phyloP scores from a whole-genome alignment of 2,113 vertebrate species.

The Dipodomys spectabilis region DNA sequence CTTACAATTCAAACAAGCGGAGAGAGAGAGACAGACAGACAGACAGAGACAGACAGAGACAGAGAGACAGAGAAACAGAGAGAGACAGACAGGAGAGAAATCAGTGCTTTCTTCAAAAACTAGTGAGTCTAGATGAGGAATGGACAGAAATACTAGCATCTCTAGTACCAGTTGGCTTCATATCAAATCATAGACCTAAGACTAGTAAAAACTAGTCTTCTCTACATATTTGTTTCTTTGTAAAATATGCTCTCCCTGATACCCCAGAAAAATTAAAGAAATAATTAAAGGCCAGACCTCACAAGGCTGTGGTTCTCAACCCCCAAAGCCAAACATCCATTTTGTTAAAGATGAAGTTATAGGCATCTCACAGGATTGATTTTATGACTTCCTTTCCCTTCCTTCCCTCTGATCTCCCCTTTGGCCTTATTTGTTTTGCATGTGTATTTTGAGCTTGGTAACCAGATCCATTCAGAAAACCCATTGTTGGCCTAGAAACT shows the following conservation, averaged over 20 bases:
- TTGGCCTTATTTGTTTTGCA: not conserved
- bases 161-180: not conserved
- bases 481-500: conserved; percentile 42
- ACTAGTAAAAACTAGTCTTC: not conserved
- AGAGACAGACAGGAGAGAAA: not conserved
- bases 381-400: not conserved
- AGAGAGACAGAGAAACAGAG: not conserved
- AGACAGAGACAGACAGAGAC: no score
- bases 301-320: not conserved
- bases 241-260: not conserved
- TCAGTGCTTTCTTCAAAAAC: not conserved
- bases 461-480: conserved; percentile 36
- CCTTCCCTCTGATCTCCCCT: not conserved
- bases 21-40: not conserved
- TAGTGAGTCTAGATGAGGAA: not conserved
- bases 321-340: not conserved
- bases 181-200: not conserved
- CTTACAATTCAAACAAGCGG: not conserved
- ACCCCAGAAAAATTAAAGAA: not conserved
- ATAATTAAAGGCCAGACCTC: not conserved
- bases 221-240: not conserved
- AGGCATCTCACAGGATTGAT: not conserved
- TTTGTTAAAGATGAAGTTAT: conserved; percentile 10
- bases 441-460: not conserved
- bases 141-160: no score